These are phyloP conservation scores for Hemicrepidius hirtus DNA, from an alignment of 2,888 invertebrate genomes.

Conservation along the genomic window DNA sequence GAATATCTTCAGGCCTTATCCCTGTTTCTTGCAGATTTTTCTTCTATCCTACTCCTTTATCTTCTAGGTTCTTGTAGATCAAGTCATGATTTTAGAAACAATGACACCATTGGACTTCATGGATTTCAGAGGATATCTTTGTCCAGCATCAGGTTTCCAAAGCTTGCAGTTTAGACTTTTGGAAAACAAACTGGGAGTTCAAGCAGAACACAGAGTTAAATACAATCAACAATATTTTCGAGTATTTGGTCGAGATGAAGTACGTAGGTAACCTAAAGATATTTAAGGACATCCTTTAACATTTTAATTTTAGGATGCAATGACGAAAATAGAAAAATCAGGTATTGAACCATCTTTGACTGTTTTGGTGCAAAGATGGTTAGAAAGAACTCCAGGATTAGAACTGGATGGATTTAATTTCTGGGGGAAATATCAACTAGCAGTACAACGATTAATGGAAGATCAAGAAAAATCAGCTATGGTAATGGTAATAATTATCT, in stretches of 20 bases:
- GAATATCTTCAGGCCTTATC: too few species aligned
- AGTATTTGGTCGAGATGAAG: slow-evolving; percentile 86
- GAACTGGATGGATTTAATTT: slow-evolving; percentile 91
- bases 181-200: slow-evolving; percentile 93
- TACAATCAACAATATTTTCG: slow-evolving; percentile 94
- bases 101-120: slow-evolving; percentile 99
- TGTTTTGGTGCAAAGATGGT: slow-evolving; percentile 92
- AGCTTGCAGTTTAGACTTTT: slow-evolving; percentile 96
- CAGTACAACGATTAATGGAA: slow-evolving; percentile 82
- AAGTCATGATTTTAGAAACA: slow-evolving; percentile 97
- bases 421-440: slow-evolving; percentile 91
- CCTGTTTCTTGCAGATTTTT: too few species aligned
- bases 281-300: too few species aligned
- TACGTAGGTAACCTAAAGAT: slow-evolving; percentile 43
- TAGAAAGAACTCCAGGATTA: slow-evolving; percentile 95
- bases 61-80: slow-evolving; percentile 92
- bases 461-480: slow-evolving; percentile 80
- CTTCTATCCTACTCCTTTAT: too few species aligned
- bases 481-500: too few species aligned
- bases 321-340: slow-evolving; percentile 77
- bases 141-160: slow-evolving; percentile 98
- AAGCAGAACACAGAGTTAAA: slow-evolving; percentile 90
- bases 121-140: slow-evolving; percentile 95
- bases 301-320: slow-evolving; percentile 68
- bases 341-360: slow-evolving; percentile 90